Evolutionary conservation across 2,888 invertebrate species (phyloP), one percentile per base, ranked within the genome.

Genomic region (Protodeltote pygarga): DNA sequence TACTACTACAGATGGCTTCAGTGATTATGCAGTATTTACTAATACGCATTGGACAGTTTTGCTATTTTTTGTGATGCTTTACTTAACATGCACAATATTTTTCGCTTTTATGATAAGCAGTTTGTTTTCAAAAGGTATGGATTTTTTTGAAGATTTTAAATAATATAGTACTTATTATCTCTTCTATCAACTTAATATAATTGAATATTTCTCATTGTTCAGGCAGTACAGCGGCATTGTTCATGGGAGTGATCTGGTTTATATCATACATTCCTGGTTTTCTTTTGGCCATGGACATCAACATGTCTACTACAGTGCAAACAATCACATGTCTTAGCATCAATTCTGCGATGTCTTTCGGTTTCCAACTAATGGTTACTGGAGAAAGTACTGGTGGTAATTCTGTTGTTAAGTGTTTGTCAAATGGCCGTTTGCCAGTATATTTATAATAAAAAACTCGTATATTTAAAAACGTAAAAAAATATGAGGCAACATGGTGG

Each of bases 291-390:
- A 92, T 93, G 57, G 93, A 94, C 11, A 51, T 81, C 6, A 69
- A 76, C 6, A 77, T 88, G 49, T 89, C 93, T 0, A 40, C 75
- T 2, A 65, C 65, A 0, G 63, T 79, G 16, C 90, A 93, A 24
- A 72, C 95, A 0, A 46, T 92, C 2, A 92, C 94, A 16, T 95
- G 95, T 70, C 79, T 97, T 4, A 88, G 95, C 38, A 94, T 95
- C 10, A 97, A 97, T 77, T 94, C 96, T 0, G 97, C 95, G 2
- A 95, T 98, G 95, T 94, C 95, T 0, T 95, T 94, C 68, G 97
- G 96, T 1, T 94, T 96, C 48, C 95, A 95, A 75, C 83, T 97
- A 4, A 93, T 97, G 25, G 83, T 96, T 8, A 94, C 94, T 75
- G 94, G 93, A 75, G 96, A 97, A 85, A 94, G 95, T 46, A 93